These are phyloP conservation scores for Tolmerus cingulatus DNA, from an alignment of 2,888 invertebrate genomes.

Conservation along the genomic window DNA sequence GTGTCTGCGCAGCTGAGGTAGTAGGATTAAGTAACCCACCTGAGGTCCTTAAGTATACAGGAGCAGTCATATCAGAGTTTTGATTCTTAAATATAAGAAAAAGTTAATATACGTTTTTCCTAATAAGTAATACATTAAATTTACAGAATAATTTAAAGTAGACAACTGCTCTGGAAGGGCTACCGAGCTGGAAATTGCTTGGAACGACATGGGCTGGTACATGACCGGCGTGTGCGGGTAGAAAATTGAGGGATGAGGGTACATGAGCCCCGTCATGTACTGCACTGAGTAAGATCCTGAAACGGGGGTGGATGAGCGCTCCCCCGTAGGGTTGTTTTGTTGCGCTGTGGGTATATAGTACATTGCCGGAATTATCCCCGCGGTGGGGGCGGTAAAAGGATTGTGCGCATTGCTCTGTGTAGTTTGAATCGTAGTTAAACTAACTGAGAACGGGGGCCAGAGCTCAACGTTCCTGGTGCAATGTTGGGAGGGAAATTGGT, in stretches of 20 bases:
- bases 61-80: conserved; percentile 25
- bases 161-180: not conserved
- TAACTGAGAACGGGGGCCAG: conserved; percentile 71
- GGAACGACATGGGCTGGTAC: conserved; percentile 68
- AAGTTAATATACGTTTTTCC: not conserved
- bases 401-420: conserved; percentile 55
- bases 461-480: conserved; percentile 63
- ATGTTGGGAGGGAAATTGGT: conserved; percentile 4
- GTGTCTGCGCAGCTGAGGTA: conserved; percentile 1
- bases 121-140: not conserved
- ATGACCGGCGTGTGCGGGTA: conserved; percentile 69
- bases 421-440: conserved; percentile 59
- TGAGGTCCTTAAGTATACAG: conserved; percentile 12
- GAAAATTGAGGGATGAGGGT: conserved; percentile 67
- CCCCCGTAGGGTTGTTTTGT: conserved; percentile 55
- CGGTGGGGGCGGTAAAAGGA: conserved; percentile 58
- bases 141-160: not conserved
- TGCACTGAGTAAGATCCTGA: conserved; percentile 65
- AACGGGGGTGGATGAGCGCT: conserved; percentile 53
- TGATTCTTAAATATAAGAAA: not conserved
- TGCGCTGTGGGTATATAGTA: conserved; percentile 68
- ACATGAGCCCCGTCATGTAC: conserved; percentile 71
- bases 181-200: conserved; percentile 57
- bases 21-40: not conserved
- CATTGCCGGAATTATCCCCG: conserved; percentile 66